Conservation (phyloP, 2,888 invertebrate genomes). For the Acleris emargana region DNA sequence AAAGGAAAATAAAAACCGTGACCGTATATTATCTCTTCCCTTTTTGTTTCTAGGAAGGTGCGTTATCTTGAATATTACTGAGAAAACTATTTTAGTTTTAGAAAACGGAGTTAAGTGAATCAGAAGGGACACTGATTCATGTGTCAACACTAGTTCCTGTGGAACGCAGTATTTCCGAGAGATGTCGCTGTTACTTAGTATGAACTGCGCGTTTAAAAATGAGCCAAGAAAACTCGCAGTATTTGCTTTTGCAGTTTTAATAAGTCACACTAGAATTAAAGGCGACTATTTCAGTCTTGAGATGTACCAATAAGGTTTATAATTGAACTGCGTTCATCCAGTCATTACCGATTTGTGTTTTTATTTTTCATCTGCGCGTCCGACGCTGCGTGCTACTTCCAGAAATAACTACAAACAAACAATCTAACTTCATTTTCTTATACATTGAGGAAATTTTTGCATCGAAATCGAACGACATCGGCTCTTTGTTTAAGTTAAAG, state of each 20-base stretch:
- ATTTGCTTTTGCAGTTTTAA: too few relatives aligned
- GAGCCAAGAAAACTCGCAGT: too few relatives aligned
- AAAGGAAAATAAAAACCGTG: constrained; percentile 34
- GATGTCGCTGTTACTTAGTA: constrained; percentile 14
- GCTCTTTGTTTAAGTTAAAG: too few relatives aligned
- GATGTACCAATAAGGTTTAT: background rate
- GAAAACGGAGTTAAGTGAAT: constrained; percentile 31
- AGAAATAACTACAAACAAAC: too few relatives aligned
- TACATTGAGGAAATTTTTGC: too few relatives aligned
- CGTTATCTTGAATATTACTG: constrained; percentile 29
- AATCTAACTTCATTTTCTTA: too few relatives aligned
- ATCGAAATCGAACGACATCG: too few relatives aligned
- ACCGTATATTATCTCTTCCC: constrained; percentile 35
- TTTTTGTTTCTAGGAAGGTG: constrained; percentile 32
- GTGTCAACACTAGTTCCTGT: constrained; percentile 27
- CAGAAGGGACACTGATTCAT: constrained; percentile 29
- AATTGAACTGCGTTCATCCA: background rate
- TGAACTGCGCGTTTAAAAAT: background rate
- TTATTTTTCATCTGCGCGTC: too few relatives aligned
- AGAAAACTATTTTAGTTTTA: constrained; percentile 31
- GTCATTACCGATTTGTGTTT: too few relatives aligned
- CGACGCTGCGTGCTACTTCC: too few relatives aligned
- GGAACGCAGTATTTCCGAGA: constrained; percentile 11
- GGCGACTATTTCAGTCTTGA: background rate
- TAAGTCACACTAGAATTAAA: background rate